phyloP scores from a whole-genome alignment of 2,888 invertebrate genomes.

The Lasioglossum marginatum region DNA sequence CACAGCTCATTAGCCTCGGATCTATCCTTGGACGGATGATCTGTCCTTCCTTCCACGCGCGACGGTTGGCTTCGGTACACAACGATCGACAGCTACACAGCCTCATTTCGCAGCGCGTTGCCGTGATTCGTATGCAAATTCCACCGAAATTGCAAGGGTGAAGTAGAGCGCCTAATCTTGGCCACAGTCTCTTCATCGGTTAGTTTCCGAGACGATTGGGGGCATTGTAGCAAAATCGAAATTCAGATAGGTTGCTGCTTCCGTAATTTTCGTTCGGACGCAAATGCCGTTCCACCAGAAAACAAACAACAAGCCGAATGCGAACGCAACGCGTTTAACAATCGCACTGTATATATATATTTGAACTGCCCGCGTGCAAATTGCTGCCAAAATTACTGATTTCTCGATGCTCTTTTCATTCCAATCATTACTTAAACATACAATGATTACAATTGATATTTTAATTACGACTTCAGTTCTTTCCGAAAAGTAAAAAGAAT shows the following conservation, averaged over 20 bases:
- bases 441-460: not conserved
- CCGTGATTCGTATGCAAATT: constrained; percentile 66
- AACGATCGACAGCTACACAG: constrained; percentile 35
- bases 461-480: not conserved
- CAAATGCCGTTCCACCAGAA: not conserved
- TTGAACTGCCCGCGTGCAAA: not conserved
- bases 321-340: not conserved
- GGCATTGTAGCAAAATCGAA: constrained; percentile 28
- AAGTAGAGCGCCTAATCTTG: constrained; percentile 36
- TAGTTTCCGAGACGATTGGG: constrained; percentile 37
- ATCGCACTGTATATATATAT: not conserved
- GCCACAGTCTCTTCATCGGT: constrained; percentile 25
- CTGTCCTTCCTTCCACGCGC: constrained; percentile 27
- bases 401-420: not conserved
- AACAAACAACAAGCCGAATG: not conserved
- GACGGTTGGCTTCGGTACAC: constrained; percentile 36
- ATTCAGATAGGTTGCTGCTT: constrained; percentile 10
- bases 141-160: constrained; percentile 45
- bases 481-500: not conserved
- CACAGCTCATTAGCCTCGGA: constrained; percentile 42
- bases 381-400: not conserved
- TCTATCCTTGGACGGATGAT: constrained; percentile 11
- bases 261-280: not conserved
- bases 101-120: not conserved
- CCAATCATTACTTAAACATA: not conserved